A percentile compares a stretch with the other conserved stretches of the same genome.
These are phyloP conservation scores for Prunella himalayana DNA, from an alignment of 2,113 vertebrate genomes.

Conservation along the genomic window DNA sequence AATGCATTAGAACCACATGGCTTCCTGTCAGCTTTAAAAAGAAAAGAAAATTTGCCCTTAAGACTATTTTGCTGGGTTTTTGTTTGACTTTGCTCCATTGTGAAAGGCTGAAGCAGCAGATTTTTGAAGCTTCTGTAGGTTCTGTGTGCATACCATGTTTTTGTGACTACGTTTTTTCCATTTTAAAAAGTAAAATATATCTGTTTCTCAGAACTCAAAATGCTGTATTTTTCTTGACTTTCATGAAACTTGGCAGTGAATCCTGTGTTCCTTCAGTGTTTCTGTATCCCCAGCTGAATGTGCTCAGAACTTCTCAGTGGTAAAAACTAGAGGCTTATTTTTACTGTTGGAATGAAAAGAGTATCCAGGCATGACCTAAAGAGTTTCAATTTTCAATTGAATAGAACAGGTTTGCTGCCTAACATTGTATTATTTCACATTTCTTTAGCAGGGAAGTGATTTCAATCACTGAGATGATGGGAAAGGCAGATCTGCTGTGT, in stretches of 20 bases:
- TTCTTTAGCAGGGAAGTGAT: not conserved
- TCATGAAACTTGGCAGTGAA: not conserved
- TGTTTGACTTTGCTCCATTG: not conserved
- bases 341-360: not conserved
- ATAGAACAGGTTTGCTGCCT: not conserved
- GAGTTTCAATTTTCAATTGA: not conserved
- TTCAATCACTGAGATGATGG: not conserved
- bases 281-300: not conserved
- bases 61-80: not conserved
- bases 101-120: conserved; percentile 30
- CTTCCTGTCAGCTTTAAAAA: not conserved
- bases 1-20: conserved; percentile 45
- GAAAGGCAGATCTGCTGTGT: not conserved
- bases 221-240: not conserved
- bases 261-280: not conserved
- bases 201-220: not conserved
- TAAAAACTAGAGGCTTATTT: not conserved
- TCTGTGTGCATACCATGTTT: not conserved
- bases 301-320: not conserved
- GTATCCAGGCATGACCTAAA: not conserved
- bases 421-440: not conserved
- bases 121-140: not conserved
- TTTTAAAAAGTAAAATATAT: not conserved
- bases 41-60: not conserved
- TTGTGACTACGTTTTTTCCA: not conserved